These are phyloP conservation scores for Montipora efflorescens DNA, from an alignment of 64 coral and sea anemone species.

Conservation along the genomic window DNA sequence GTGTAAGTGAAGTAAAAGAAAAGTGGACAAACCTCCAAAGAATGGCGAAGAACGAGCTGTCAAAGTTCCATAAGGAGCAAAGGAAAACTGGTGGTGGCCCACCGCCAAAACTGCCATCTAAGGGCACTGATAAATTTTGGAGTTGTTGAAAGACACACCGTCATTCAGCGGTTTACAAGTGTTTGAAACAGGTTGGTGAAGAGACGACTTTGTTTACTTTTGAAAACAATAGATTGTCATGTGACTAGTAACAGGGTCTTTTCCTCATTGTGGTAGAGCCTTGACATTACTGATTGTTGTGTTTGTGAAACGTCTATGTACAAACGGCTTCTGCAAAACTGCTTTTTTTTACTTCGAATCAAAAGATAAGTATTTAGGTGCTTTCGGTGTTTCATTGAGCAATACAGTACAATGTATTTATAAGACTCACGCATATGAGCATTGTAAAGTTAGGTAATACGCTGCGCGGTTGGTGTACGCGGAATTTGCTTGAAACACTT, in stretches of 20 bases:
- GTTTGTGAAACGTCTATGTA: background rate
- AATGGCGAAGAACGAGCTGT: conserved; percentile 24
- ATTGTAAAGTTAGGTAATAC: conserved; percentile 3
- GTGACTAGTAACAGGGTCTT: conserved; percentile 12
- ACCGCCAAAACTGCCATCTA: conserved; percentile 3
- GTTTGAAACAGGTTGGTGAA: conserved; percentile 48
- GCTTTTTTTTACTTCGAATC: conserved; percentile 4
- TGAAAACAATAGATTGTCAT: conserved; percentile 55
- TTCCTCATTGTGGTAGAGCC: background rate
- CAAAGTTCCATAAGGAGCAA: conserved; percentile 15
- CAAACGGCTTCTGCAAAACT: conserved; percentile 17
- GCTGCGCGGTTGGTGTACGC: background rate
- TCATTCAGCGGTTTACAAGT: conserved; percentile 48
- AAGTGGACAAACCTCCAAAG: background rate
- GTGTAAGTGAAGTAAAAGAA: conserved; percentile 39
- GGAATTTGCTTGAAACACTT: background rate
- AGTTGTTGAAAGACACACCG: conserved; percentile 42
- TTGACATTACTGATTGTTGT: background rate
- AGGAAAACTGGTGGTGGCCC: conserved; percentile 23
- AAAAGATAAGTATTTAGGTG: conserved; percentile 19
- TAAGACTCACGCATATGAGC: conserved; percentile 1
- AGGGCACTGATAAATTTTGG: conserved; percentile 18
- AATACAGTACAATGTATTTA: background rate
- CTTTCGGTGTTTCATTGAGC: background rate
- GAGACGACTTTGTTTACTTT: background rate